Conservation (phyloP, 2,113 vertebrate genomes). For the Sinocyclocheilus maitianheensis region DNA sequence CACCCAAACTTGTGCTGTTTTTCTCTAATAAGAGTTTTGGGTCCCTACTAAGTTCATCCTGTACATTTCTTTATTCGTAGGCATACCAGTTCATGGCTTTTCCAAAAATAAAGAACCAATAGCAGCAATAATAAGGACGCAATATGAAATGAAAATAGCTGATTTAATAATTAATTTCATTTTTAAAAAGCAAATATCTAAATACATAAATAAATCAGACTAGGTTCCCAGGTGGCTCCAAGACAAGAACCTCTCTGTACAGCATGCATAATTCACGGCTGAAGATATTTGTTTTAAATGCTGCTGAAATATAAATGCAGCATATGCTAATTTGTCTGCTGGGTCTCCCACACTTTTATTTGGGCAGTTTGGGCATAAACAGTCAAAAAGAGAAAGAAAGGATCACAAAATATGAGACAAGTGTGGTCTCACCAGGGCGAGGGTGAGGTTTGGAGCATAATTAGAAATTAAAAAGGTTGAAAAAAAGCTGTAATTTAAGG, state of each 20-base stretch:
- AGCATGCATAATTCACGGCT: conserved; percentile 94
- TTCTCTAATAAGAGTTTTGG: conserved; percentile 17
- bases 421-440: background rate
- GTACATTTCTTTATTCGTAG: background rate
- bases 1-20: background rate
- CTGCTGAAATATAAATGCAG: conserved; percentile 95
- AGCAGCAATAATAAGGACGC: conserved; percentile 30
- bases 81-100: background rate
- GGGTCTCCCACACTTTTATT: conserved; percentile 78
- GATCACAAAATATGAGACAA: conserved; percentile 19
- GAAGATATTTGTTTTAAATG: conserved; percentile 88
- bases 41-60: conserved; percentile 24
- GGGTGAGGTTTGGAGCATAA: background rate
- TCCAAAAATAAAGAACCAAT: background rate
- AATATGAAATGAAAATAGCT: conserved; percentile 82
- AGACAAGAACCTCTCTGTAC: conserved; percentile 85
- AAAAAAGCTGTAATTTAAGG: background rate
- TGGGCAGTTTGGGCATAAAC: conserved; percentile 73
- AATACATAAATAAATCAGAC: conserved; percentile 72
- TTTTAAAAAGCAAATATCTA: conserved; percentile 79
- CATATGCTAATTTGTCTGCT: conserved; percentile 89
- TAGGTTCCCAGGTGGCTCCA: conserved; percentile 84
- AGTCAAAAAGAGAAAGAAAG: conserved; percentile 30
- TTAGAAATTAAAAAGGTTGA: background rate
- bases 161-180: conserved; percentile 52